phyloP scores from a whole-genome alignment of 2,113 vertebrate genomes.

The Gymnorhina tibicen region DNA sequence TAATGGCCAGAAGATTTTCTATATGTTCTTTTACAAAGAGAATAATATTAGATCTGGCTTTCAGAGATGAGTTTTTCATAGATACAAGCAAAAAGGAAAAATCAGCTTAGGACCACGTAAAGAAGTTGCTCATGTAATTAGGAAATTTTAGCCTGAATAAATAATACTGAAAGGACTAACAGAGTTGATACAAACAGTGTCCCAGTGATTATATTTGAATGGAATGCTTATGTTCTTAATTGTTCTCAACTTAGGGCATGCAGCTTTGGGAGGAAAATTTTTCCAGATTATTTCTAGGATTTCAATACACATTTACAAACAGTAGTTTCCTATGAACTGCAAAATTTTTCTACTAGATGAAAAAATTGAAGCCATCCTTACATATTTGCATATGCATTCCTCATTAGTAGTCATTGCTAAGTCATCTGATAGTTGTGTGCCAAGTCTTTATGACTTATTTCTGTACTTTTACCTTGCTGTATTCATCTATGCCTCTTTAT shows the following conservation, averaged over 20 bases:
- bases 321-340: neutral
- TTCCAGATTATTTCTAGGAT: neutral
- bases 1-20: neutral
- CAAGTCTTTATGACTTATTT: neutral
- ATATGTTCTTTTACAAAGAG: fast-evolving
- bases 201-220: neutral
- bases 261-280: neutral
- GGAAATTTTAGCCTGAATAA: neutral
- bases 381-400: neutral
- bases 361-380: neutral
- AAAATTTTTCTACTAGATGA: neutral
- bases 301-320: neutral
- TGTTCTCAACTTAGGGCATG: neutral
- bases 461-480: neutral
- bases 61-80: neutral
- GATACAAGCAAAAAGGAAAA: neutral
- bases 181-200: neutral
- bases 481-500: neutral
- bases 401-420: neutral
- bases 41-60: neutral
- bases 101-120: neutral
- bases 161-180: neutral
- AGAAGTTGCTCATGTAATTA: neutral
- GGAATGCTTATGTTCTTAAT: neutral
- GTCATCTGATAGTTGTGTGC: neutral